These are phyloP conservation scores for Eidolon dupreanum DNA, from an alignment of 2,797 vertebrate genomes.

Conservation along the genomic window DNA sequence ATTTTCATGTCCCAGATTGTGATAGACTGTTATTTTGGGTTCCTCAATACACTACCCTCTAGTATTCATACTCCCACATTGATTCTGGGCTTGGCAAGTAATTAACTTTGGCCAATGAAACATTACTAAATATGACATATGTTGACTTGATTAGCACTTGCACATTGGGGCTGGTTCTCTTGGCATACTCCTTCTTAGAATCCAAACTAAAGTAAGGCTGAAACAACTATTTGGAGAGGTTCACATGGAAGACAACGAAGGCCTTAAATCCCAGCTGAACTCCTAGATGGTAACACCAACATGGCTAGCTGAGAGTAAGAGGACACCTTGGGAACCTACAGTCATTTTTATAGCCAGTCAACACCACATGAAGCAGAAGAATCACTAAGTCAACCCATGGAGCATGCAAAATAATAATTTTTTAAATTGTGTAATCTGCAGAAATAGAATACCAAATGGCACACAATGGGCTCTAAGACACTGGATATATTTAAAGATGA, in stretches of 20 bases:
- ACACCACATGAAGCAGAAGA: not conserved
- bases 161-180: not conserved
- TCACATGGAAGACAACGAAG: not conserved
- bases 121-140: not conserved
- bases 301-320: not conserved
- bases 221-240: not conserved
- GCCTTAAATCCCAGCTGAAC: accelerated
- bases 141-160: not conserved
- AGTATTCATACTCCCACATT: not conserved
- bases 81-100: not conserved
- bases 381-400: not conserved
- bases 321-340: not conserved
- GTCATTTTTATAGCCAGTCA: not conserved
- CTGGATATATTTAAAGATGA: not conserved
- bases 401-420: not conserved
- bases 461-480: not conserved
- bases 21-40: not conserved
- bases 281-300: not conserved
- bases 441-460: not conserved
- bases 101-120: not conserved
- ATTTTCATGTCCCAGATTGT: not conserved
- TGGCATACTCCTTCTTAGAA: not conserved
- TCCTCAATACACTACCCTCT: not conserved
- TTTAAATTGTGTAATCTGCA: not conserved
- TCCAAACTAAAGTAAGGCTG: not conserved